Base-by-base conservation (phyloP, 1,140 invertebrate genomes). In the Philopotamus ludificatus region DNA sequence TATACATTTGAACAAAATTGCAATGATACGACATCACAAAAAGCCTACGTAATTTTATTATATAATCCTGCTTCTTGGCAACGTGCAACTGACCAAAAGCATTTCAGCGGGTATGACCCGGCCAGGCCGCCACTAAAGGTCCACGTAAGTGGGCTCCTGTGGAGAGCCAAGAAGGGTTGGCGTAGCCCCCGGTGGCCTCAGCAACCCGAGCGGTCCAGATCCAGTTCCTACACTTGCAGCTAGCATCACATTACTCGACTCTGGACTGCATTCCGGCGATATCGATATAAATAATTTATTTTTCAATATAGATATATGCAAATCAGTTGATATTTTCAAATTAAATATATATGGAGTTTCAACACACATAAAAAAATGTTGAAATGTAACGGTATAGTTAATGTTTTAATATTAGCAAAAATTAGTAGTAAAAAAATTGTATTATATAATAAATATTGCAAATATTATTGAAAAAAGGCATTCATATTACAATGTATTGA, bases 81-180 rank as follows among this genome's bases (percentile, higher is more conserved):
- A 42, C 57, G 47, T 59, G 47, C 44, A 62, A 69, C 67, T 69
- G 63, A 69, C 67, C 67, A 61, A 41, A 65, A 57, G 22, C 21
- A 47, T 53, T 34, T 61, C 47, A 51, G 54, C 42, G 26, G 58
- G 84, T 83, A 85, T 82, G 83, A 83, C 83, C 83, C 82, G 81
- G 81, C 79, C 57, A 78, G 83, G 84, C 82, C 83, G 85, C 85
- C 86, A 86, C 88, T 91, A 93, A 85, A 93, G 90, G 87, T 93
- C 93, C 77, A 94, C 92, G 85, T 94, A 94, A 74, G 92, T 93
- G 67, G 91, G 91, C 84, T 92, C 91, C 82, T 93, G 91, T 71
- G 90, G 89, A 73, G 91, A 91, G 77, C 90, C 85, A 76, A 79
- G 81, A 73, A 77, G 81, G 76, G 76, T 76, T 73, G 82, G 73